Conservation (phyloP, 2,888 invertebrate genomes). For the Ormia ochracea region DNA sequence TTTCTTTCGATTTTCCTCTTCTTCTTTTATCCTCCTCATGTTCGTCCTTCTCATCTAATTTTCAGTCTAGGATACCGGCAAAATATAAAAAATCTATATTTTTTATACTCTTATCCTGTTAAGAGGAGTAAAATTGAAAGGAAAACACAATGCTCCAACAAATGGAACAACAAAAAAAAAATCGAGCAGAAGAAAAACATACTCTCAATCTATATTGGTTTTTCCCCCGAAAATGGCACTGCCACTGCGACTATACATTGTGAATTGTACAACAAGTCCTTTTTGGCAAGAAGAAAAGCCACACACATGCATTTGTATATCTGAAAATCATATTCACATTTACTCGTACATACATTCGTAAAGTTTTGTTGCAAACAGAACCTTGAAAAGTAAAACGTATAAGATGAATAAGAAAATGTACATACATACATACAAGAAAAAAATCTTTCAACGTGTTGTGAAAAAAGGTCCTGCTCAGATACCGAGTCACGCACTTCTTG, state of each 20-base stretch:
- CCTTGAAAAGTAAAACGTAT: constrained; percentile 47
- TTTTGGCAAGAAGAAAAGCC: constrained; percentile 44
- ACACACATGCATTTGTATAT: not conserved
- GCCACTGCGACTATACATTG: constrained; percentile 19
- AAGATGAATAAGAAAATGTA: constrained; percentile 7
- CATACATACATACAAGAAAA: constrained; percentile 10
- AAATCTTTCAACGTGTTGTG: constrained; percentile 34
- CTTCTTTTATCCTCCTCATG: not conserved
- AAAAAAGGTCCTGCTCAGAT: constrained; percentile 39
- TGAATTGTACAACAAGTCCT: constrained; percentile 56
- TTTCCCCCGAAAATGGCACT: constrained; percentile 33
- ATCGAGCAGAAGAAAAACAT: constrained; percentile 41
- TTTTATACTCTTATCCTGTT: constrained; percentile 56
- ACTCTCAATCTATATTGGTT: constrained; percentile 53
- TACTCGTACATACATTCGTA: not conserved
- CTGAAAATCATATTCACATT: constrained; percentile 1
- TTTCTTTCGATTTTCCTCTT: constrained; percentile 40
- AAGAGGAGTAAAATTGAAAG: constrained; percentile 45
- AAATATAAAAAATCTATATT: constrained; percentile 36
- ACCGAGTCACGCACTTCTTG: not conserved
- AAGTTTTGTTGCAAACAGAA: constrained; percentile 30
- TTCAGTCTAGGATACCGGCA: constrained; percentile 47
- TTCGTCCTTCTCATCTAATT: constrained; percentile 10
- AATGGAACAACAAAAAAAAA: constrained; percentile 25
- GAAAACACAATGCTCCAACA: constrained; percentile 39